A percentile compares a stretch with the other conserved stretches of the same genome.
Evolutionary conservation across 2,888 invertebrate species (phyloP).

Genomic region (Drosophila planitibia): DNA sequence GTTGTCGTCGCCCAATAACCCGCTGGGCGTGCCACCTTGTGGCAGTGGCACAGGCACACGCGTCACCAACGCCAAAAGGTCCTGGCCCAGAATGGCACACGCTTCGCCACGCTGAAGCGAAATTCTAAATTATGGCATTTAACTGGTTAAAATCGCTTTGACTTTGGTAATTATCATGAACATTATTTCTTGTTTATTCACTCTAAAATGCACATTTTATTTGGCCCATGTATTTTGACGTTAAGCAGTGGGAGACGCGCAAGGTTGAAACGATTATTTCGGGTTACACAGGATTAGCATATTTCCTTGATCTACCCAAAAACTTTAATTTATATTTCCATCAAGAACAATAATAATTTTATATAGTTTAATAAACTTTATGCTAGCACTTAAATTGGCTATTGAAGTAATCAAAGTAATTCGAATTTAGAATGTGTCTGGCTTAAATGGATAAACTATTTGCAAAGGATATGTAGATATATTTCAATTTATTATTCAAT

Average conservation of each 20-base stretch:
- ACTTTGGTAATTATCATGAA: conserved; percentile 76
- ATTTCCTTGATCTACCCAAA: background rate
- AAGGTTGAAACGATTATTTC: conserved; percentile 17
- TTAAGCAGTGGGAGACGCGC: conserved; percentile 28
- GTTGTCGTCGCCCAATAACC: conserved; percentile 33
- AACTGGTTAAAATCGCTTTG: conserved; percentile 74
- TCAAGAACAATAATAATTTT: too few species aligned
- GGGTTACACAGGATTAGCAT: conserved; percentile 16
- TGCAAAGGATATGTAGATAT: background rate
- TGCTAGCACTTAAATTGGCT: background rate
- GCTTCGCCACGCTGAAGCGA: conserved; percentile 52
- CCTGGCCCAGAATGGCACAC: conserved; percentile 40
- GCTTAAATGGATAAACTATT: background rate
- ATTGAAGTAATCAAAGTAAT: background rate
- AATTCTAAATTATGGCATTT: conserved; percentile 77
- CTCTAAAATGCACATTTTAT: conserved; percentile 77
- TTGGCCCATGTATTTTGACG: conserved; percentile 54
- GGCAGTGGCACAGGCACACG: conserved; percentile 8
- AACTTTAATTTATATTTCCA: too few species aligned
- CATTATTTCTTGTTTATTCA: conserved; percentile 78
- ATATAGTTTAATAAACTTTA: background rate
- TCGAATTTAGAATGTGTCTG: conserved; percentile 1
- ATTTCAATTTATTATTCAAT: background rate
- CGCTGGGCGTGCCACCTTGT: conserved; percentile 29
- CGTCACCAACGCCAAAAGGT: conserved; percentile 35